Conservation (phyloP, 2,797 vertebrate genomes). For the Novumbra hubbsi region DNA sequence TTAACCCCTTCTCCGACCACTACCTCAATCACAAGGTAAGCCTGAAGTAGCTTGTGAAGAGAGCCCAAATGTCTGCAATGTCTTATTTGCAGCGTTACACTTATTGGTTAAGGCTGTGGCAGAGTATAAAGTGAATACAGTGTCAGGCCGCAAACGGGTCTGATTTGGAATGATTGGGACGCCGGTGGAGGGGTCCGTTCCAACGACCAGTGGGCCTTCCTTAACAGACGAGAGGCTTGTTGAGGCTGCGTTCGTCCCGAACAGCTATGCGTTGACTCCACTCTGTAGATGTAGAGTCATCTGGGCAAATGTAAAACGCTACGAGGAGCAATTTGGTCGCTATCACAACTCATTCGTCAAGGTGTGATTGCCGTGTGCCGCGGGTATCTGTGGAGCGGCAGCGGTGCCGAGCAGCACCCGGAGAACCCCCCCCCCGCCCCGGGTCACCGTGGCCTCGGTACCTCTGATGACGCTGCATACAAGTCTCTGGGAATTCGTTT, state of each 20-base stretch:
- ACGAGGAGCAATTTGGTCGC: slow-evolving; percentile 71
- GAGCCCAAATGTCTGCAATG: slow-evolving; percentile 50
- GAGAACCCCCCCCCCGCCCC: too few species aligned
- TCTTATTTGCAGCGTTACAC: slow-evolving; percentile 42
- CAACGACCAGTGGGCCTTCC: slow-evolving; percentile 29
- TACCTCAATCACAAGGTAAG: slow-evolving; percentile 47
- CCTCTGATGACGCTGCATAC: not conserved
- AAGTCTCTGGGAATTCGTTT: not conserved
- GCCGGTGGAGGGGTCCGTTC: slow-evolving; percentile 60
- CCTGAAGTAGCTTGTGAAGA: slow-evolving; percentile 56
- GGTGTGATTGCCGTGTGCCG: slow-evolving; percentile 67
- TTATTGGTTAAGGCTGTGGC: slow-evolving; percentile 48
- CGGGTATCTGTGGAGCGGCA: slow-evolving; percentile 60
- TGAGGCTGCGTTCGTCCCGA: slow-evolving; percentile 39
- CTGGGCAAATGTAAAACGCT: slow-evolving; percentile 64
- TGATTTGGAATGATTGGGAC: slow-evolving; percentile 58
- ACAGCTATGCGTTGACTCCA: slow-evolving; percentile 62
- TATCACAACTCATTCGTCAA: slow-evolving; percentile 76
- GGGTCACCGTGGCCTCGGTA: slow-evolving; percentile 16
- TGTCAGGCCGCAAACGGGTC: slow-evolving; percentile 28
- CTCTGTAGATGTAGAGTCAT: slow-evolving; percentile 69
- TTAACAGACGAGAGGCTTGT: slow-evolving; percentile 58
- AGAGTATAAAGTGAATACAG: slow-evolving; percentile 35
- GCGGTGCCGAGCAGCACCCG: slow-evolving; percentile 46
- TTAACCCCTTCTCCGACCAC: slow-evolving; percentile 30